Percentiles rank a stretch among this genome's conserved stretches.
Conservation (phyloP, 1,140 invertebrate genomes). For the Zaprionus capensis region DNA sequence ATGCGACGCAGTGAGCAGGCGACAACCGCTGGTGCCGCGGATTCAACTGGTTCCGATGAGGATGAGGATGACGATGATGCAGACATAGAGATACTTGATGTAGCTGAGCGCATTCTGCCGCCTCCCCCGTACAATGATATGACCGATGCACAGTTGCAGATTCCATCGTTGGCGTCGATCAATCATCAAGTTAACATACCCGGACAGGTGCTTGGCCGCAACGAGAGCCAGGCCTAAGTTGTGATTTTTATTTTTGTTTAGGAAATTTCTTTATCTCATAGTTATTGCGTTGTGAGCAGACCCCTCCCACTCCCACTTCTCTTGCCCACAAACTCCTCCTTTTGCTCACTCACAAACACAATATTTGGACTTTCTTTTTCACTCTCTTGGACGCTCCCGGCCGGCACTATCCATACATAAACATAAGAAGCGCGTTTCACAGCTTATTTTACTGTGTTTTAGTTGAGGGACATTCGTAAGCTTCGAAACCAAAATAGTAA, state of each 20-base stretch:
- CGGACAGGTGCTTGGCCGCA: slow-evolving; percentile 63
- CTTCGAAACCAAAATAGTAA: slow-evolving; percentile 34
- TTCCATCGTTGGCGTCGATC: slow-evolving; percentile 52
- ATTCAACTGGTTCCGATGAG: slow-evolving; percentile 32
- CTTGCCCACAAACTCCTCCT: neutral
- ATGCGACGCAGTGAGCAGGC: slow-evolving; percentile 73
- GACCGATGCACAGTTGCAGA: slow-evolving; percentile 51
- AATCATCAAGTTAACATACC: slow-evolving; percentile 60
- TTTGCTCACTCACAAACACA: slow-evolving; percentile 26
- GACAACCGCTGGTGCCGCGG: slow-evolving; percentile 16
- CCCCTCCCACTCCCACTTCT: neutral
- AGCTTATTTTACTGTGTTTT: neutral
- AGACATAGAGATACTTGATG: slow-evolving; percentile 69
- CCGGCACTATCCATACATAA: neutral
- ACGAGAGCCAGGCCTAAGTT: slow-evolving; percentile 80
- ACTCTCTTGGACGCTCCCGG: neutral
- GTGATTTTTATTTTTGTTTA: slow-evolving; percentile 49
- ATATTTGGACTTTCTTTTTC: slow-evolving; percentile 17
- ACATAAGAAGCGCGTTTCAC: neutral
- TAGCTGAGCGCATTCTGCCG: slow-evolving; percentile 51
- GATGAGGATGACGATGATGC: slow-evolving; percentile 45
- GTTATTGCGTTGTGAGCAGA: slow-evolving; percentile 59
- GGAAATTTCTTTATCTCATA: slow-evolving; percentile 44
- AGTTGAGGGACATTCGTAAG: neutral
- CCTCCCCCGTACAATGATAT: slow-evolving; percentile 74